phyloP scores from a whole-genome alignment of 2,888 invertebrate species.

The Elysia crispata region DNA sequence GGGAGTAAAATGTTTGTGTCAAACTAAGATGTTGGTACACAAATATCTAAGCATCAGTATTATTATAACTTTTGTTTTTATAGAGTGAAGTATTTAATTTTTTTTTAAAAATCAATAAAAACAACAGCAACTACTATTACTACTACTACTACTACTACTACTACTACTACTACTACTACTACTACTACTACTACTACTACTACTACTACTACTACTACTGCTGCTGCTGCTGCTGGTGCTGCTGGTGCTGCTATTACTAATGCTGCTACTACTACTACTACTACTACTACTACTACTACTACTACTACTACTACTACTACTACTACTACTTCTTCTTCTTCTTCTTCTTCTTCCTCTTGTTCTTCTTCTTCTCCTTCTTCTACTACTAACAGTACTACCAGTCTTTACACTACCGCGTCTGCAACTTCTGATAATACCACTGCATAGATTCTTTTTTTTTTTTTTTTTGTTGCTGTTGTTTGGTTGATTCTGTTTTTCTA shows the following conservation, averaged over 20 bases:
- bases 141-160: conserved; percentile 16
- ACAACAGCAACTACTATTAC: not conserved
- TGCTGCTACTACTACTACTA: not conserved
- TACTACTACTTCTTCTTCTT: not conserved
- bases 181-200: conserved; percentile 11
- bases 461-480: too few species aligned
- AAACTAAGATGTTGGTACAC: too few species aligned
- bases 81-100: too few species aligned
- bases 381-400: too few species aligned
- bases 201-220: conserved; percentile 5
- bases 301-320: conserved; percentile 1
- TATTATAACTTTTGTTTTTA: too few species aligned
- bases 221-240: not conserved
- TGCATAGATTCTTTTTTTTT: too few species aligned
- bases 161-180: too few species aligned
- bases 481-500: too few species aligned
- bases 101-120: too few species aligned
- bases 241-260: not conserved
- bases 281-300: not conserved
- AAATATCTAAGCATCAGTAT: too few species aligned
- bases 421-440: not conserved
- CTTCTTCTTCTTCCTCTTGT: not conserved
- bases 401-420: too few species aligned
- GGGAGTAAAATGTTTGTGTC: too few species aligned
- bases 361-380: not conserved